Percentiles rank a stretch among this genome's conserved stretches.
Evolutionary conservation across 2,888 invertebrate species (phyloP).

Genomic region (Drosophila lutescens): DNA sequence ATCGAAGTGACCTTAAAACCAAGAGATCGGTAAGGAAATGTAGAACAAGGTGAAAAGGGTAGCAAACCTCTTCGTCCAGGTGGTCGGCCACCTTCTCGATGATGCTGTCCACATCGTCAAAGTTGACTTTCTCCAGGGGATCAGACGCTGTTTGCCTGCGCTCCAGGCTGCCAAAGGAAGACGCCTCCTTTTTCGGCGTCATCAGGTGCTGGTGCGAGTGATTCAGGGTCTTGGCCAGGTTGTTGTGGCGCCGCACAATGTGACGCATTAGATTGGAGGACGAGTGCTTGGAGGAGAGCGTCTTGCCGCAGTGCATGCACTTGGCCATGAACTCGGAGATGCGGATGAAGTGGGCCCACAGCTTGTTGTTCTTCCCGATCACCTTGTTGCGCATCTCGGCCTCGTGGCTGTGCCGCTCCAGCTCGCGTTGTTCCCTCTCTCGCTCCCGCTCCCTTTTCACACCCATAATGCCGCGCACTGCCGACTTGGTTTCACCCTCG

Average conservation of each 20-base stretch:
- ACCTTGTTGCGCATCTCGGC: conserved; percentile 62
- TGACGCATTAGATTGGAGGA: conserved; percentile 74
- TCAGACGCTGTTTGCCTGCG: conserved; percentile 49
- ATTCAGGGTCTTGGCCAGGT: conserved; percentile 64
- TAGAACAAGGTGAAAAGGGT: background rate
- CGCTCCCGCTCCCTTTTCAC: conserved; percentile 9
- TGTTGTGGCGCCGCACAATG: conserved; percentile 67
- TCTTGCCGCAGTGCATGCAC: conserved; percentile 71
- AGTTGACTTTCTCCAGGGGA: conserved; percentile 69
- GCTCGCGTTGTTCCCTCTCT: conserved; percentile 8
- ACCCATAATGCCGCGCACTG: conserved; percentile 63
- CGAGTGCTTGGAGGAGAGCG: conserved; percentile 69
- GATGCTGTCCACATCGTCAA: conserved; percentile 71
- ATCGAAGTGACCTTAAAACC: conserved; percentile 49
- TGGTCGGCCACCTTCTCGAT: conserved; percentile 68
- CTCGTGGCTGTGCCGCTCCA: conserved; percentile 51
- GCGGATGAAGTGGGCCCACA: conserved; percentile 68
- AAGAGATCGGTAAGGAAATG: conserved; percentile 10
- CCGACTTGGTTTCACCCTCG: conserved; percentile 64
- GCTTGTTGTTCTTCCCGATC: conserved; percentile 66
- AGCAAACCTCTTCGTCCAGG: conserved; percentile 64
- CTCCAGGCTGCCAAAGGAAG: conserved; percentile 17
- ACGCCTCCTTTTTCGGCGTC: conserved; percentile 59
- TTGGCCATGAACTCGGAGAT: conserved; percentile 72
- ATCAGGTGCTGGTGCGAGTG: conserved; percentile 67